Conservation (phyloP, 2,113 vertebrate species). For the Rhombomys opimus region DNA sequence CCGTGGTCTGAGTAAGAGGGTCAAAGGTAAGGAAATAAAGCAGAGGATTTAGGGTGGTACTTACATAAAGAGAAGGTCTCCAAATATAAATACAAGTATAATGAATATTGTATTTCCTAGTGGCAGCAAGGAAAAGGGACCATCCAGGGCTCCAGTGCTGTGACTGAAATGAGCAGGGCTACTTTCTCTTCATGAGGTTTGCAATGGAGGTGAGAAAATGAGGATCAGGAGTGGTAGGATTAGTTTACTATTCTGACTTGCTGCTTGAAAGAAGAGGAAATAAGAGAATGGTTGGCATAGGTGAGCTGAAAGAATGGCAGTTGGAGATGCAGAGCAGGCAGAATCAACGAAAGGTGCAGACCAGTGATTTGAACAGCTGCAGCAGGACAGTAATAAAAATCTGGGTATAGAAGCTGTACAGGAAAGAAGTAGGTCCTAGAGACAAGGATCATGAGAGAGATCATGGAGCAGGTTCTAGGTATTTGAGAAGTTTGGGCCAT, state of each 20-base stretch:
- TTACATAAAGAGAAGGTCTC: neutral
- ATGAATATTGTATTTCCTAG: neutral
- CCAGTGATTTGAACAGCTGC: neutral
- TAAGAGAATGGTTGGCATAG: neutral
- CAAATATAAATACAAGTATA: conserved; percentile 12
- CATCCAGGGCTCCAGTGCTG: neutral
- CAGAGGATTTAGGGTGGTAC: neutral
- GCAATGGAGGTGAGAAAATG: neutral
- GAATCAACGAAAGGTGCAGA: neutral
- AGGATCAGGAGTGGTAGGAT: neutral
- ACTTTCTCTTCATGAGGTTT: neutral
- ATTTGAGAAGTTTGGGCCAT: too few relatives aligned
- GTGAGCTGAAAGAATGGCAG: neutral
- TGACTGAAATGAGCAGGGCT: neutral
- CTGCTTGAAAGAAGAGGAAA: neutral
- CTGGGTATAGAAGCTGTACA: neutral
- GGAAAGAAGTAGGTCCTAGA: neutral
- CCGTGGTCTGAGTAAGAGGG: neutral
- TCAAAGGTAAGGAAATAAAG: neutral
- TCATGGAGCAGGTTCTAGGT: neutral
- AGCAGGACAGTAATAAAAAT: neutral
- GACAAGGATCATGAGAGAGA: neutral
- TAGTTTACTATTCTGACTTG: neutral
- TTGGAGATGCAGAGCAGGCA: neutral
- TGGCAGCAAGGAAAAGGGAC: neutral